Evolutionary conservation across 1,140 invertebrate genomes (phyloP), one percentile per base, ranked within the genome.

Genomic region (Chrysoperla carnea): DNA sequence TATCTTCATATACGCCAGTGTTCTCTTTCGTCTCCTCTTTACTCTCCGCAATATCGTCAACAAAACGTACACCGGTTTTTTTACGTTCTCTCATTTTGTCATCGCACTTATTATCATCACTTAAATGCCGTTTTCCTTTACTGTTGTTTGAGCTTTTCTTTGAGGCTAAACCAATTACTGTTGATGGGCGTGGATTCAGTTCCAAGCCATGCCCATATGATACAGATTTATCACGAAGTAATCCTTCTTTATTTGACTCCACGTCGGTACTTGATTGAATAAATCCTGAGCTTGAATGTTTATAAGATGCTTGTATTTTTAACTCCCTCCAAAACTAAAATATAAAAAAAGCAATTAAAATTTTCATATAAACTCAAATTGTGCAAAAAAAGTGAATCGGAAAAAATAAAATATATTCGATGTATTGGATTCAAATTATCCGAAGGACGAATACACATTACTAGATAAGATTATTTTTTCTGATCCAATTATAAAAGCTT

Each of bases 181-280:
- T 80, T 41, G 75, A 73, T 1, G 79, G 75, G 23, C 79, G 61
- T 23, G 71, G 70, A 4, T 72, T 68, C 29, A 67, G 66, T 53
- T 81, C 75, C 27, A 81, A 55, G 6, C 78, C 78, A 41, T 76
- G 75, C 33, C 78, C 78, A 51, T 74, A 82, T 12, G 78, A 81
- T 17, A 73, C 73, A 8, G 74, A 73, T 54, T 78, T 78, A 48
- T 77, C 74, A 0, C 74, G 58, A 12, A 76, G 56, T 8, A 53
- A 55, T 13, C 63, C 60, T 27, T 61, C 58, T 11, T 62, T 56
- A 46, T 66, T 60, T 14, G 52, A 54, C 31, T 57, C 54, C 7
- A 43, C 48, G 23, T 60, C 56, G 31, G 37, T 43, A 6, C 17
- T n/a, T 28, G 27, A 35, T 6, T 37, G n/a, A 36, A 62, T 59